These are phyloP conservation scores for Otolemur garnettii DNA, from an alignment of 2,113 vertebrate species.

Conservation along the genomic window DNA sequence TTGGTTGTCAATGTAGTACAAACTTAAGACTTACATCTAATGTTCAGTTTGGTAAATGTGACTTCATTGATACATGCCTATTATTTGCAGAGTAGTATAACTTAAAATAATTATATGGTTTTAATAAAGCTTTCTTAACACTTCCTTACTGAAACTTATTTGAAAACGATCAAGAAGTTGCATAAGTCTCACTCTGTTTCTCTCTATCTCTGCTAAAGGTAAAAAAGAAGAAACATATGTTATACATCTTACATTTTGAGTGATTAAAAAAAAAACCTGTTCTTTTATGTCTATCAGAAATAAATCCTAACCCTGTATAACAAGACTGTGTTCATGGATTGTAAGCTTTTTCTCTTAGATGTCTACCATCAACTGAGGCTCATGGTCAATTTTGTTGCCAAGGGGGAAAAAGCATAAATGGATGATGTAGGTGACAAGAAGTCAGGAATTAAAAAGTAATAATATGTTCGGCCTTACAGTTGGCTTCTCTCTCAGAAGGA, in stretches of 20 bases:
- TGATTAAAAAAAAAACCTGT: not conserved
- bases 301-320: not conserved
- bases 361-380: constrained; percentile 39
- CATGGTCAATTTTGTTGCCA: constrained; percentile 67
- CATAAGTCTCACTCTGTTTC: not conserved
- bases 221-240: not conserved
- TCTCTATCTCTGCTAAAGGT: not conserved
- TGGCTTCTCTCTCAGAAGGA: constrained; percentile 34
- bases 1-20: not conserved
- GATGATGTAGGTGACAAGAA: constrained; percentile 56
- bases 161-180: not conserved
- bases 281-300: constrained; percentile 11
- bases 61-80: not conserved
- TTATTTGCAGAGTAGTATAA: not conserved
- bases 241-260: not conserved
- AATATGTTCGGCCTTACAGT: not conserved
- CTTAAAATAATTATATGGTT: constrained; percentile 1
- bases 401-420: constrained; percentile 70
- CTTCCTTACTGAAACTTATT: constrained; percentile 1
- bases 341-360: not conserved
- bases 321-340: not conserved
- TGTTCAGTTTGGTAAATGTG: not conserved
- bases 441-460: constrained; percentile 70
- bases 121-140: not conserved
- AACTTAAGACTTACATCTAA: not conserved